Evolutionary conservation across 2,797 vertebrate species (phyloP), one percentile per base, ranked within the genome.

Genomic region (Halcyon chelicuti): DNA sequence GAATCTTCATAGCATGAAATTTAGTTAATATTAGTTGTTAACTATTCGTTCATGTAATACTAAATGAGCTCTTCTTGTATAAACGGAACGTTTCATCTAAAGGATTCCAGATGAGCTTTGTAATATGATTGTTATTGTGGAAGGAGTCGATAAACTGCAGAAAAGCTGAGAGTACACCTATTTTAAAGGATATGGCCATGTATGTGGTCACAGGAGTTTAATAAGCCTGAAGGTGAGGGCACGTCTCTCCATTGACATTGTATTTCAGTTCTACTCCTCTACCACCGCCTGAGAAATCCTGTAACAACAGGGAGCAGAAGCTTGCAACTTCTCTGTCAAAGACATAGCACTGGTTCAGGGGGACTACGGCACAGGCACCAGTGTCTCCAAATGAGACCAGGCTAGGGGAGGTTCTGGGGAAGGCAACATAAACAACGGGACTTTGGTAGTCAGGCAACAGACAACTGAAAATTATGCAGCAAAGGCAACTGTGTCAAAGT

Each of bases 351-450:
- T 63, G 13, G 17, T 13, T 57, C 70, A 65, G 58, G 60, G 79
- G 55, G 26, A 40, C 8, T 60, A n/a, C 44, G 44, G 0, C 5
- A 28, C 31, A 4, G 9, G 15, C 20, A 10, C 8, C 10, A 13
- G 13, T 23, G 42, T 57, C 37, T 76, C 57, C 49, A 13, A 2
- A 10, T 0, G 12, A 49, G 31, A 29, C 33, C 2, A 0, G 0
- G 8, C n/a, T 14, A 13, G 7, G 73, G 70, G 74, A 26, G 42
- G n/a, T 29, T 23, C 58, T 66, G 78, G 37, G 37, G 10, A 5
- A 18, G 29, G 51, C 81, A 72, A 39, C 0, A 13, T 40, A n/a
- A 60, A 37, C 25, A 61, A 1, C 0, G 19, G 28, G 70, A 52
- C 71, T 21, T 3, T 5, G 42, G n/a, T 25, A n/a, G 54, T 6